Conservation (phyloP, 2,797 vertebrate species). For the Gephyroberyx darwinii region DNA sequence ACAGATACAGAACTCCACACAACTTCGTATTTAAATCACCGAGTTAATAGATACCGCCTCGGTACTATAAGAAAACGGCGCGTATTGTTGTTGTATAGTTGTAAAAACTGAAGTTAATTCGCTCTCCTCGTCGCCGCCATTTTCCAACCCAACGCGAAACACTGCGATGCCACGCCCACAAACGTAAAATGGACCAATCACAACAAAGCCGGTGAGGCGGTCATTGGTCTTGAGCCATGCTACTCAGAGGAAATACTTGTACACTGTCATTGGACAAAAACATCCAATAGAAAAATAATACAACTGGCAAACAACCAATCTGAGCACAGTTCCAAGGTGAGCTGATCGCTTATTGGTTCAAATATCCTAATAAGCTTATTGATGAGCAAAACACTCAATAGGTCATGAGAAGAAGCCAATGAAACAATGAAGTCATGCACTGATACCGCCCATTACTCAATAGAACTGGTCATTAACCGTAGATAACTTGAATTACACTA, state of each 20-base stretch:
- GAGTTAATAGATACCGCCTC: background rate
- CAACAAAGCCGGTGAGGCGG: background rate
- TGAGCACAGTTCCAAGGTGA: background rate
- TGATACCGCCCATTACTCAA: constrained; percentile 23
- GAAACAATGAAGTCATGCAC: background rate
- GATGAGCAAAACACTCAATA: constrained; percentile 30
- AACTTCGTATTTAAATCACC: background rate
- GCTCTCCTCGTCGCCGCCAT: constrained; percentile 84
- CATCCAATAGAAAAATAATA: constrained; percentile 20
- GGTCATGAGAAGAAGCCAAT: constrained; percentile 47
- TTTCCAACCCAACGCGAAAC: constrained; percentile 87
- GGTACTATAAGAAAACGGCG: background rate
- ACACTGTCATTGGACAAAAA: constrained; percentile 39
- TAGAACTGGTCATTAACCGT: constrained; percentile 34
- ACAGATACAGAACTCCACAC: background rate
- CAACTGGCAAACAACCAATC: constrained; percentile 42
- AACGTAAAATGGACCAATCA: constrained; percentile 42
- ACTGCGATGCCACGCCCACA: constrained; percentile 69
- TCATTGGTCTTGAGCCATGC: constrained; percentile 55
- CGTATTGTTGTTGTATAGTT: constrained; percentile 11
- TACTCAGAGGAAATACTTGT: constrained; percentile 29
- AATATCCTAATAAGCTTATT: background rate
- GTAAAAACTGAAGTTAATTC: constrained; percentile 71
- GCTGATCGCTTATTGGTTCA: constrained; percentile 42
- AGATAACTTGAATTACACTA: constrained; percentile 12